A percentile compares a stretch with the other conserved stretches of the same genome.
Evolutionary conservation across 2,113 vertebrate species (phyloP).

Genomic region (Neolamprologus tretocephalus): DNA sequence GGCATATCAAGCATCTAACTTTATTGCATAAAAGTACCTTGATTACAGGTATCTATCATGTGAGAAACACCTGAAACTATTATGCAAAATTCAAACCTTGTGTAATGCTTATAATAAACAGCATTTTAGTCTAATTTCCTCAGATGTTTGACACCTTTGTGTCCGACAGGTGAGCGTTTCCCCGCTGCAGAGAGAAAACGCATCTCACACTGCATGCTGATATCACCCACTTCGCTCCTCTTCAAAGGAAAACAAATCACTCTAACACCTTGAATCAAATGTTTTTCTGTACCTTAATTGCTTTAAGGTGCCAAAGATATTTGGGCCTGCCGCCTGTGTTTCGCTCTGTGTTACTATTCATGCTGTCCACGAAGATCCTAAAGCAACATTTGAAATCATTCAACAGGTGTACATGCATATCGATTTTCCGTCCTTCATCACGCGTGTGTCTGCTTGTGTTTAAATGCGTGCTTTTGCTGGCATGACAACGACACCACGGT

Average conservation of each 20-base stretch:
- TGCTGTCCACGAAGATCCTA: neutral
- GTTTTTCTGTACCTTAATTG: slow-evolving; percentile 4
- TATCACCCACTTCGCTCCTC: neutral
- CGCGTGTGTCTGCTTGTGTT: neutral
- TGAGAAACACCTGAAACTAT: neutral
- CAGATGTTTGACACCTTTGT: neutral
- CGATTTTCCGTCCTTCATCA: neutral
- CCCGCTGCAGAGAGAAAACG: neutral
- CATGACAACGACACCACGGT: neutral
- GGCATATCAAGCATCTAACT: rapidly evolving
- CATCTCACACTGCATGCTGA: neutral
- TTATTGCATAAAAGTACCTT: neutral
- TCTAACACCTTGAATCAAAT: neutral
- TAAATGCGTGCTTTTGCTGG: neutral
- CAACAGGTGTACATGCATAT: neutral
- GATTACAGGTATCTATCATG: neutral
- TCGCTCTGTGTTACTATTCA: slow-evolving; percentile 14
- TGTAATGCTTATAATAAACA: neutral
- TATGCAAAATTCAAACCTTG: neutral
- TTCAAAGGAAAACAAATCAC: neutral
- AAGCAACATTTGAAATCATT: neutral
- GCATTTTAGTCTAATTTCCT: neutral
- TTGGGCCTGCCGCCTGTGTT: neutral
- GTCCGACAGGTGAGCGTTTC: neutral
- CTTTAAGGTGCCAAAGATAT: slow-evolving; percentile 10